Evolutionary conservation across 2,113 vertebrate genomes (phyloP), one percentile per base, ranked within the genome.

Genomic region (Eretmochelys imbricata): DNA sequence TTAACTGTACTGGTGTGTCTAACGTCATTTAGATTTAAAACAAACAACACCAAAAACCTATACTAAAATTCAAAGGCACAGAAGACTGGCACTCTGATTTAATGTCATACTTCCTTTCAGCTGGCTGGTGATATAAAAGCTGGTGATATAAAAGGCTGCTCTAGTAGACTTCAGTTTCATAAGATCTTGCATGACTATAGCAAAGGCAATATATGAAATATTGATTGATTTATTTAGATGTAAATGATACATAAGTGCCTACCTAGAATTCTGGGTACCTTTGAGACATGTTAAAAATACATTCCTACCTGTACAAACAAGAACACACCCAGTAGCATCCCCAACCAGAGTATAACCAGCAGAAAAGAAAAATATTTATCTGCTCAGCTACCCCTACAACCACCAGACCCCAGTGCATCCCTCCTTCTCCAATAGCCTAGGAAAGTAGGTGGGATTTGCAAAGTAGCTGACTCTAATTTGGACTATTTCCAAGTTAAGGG

Each of bases 311-410:
- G 38, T 3, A 4, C 2, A 53, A 51, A 6, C 2, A 17, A 5
- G 16, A 6, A n/a, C 4, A 24, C 3, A 38, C 27, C 3, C 31
- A n/a, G 87, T 25, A 62, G 2, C 0, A 1, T 2, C 9, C 9
- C 2, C 0, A 57, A 29, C 35, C 35, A 72, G 35, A 72, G 38
- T 72, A 72, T 20, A n/a, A 22, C 0, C 16, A 69, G 83, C 20
- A 50, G n/a, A 19, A 53, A 51, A n/a, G 49, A n/a, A n/a, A 35
- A 53, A 51, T 31, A 50, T 31, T 35, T 35, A n/a, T 31, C 2
- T 6, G 4, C 53, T 79, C 27, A 50, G 87, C 27, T 17, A 1
- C 16, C 69, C 35, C 46, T 27, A 5, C 1, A 25, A 2, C n/a
- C 20, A 16, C 83, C 48, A 10, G 27, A 79, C 50, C 25, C 11